Evolutionary conservation across 2,113 vertebrate genomes (phyloP).

Genomic region (rat (Rattus norvegicus)): GRCr8 NC_086023.1:99251001-99251500

Average conservation of each 20-base stretch:
- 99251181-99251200: background rate
- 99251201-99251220: background rate
- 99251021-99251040: background rate
- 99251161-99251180: background rate
- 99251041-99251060: too few relatives aligned
- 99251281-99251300: background rate
- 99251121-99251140: background rate
- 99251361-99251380: background rate
- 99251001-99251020: conserved; percentile 28
- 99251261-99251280: background rate
- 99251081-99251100: background rate
- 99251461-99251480: background rate
- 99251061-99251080: background rate
- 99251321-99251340: background rate
- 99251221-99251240: too few relatives aligned
- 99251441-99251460: background rate
- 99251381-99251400: background rate
- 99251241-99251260: background rate
- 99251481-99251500: background rate
- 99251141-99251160: background rate
- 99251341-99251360: background rate
- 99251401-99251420: background rate
- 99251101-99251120: background rate
- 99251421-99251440: background rate
- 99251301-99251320: too few relatives aligned